Base-by-base conservation (phyloP, 1,140 invertebrate species). In the Drosophila teissieri region DNA sequence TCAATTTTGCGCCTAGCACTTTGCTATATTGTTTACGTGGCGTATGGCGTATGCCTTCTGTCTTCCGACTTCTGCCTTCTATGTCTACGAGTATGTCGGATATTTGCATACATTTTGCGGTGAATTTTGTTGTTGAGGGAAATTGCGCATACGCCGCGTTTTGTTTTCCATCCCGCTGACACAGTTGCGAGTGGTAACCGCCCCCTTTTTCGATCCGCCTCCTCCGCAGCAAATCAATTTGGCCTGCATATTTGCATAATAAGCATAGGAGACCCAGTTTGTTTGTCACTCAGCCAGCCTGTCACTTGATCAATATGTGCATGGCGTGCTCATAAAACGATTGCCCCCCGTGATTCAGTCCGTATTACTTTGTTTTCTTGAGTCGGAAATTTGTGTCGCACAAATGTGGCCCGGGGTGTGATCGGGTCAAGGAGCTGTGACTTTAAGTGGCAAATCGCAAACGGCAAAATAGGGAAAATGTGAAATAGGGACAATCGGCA, bases 301-400 rank as follows among this genome's bases (percentile, higher is more conserved):
- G 83, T 83, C 83, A 89, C 79, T 88, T 89, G 83, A 89, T 88
- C 83, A 88, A 89, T 89, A 88, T 89, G 84, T 83, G 83, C 75
- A 88, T 88, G 74, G 80, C 84, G 84, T 89, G 83, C 84, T 79
- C 80, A 89, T 88, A 88, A 83, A 88, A 70, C 77, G 65, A 64
- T 61, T 72, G 45, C 55, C 31, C 5, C 12, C 11, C 39, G 11
- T 39, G 31, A 42, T 42, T 15, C 7, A 0, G 36, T 37, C 11
- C 1, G 42, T 73, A 88, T 89, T 83, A 83, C 84, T 83, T 88
- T 88, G 83, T 88, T 88, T 88, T 83, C 67, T 62, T 84, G 58
- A 15, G 52, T 56, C 40, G 60, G 74, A 75, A 80, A 78, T 68
- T 79, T 78, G 84, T 83, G 83, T 72, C 83, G 81, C 76, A 80